These are phyloP conservation scores for Colostygia pectinataria DNA, from an alignment of 2,888 invertebrate species.

Conservation along the genomic window DNA sequence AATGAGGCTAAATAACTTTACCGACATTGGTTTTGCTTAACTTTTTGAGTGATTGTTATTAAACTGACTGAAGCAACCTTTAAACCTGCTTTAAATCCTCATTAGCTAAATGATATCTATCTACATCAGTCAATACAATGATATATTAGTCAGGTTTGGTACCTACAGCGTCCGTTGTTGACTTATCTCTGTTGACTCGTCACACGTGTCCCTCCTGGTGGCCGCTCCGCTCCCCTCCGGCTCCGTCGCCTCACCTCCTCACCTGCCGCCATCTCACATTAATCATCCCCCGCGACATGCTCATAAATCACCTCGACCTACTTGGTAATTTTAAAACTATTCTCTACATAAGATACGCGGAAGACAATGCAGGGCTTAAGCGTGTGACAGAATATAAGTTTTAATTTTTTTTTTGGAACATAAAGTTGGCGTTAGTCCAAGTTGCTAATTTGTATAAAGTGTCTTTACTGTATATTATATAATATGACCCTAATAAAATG, in stretches of 20 bases:
- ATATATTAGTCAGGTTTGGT: background rate
- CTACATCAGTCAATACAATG: no score
- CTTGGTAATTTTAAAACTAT: slow-evolving; percentile 47
- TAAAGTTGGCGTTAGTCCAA: background rate
- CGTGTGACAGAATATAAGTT: background rate
- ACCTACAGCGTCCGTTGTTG: background rate
- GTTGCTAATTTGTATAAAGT: background rate
- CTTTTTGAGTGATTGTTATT: no score
- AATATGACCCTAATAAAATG: no score
- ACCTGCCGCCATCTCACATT: slow-evolving; percentile 31
- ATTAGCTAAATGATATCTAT: no score
- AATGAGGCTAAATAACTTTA: no score
- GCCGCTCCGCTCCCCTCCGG: background rate
- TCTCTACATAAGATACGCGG: slow-evolving; percentile 13
- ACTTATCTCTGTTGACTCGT: slow-evolving; percentile 7
- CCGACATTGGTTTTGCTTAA: no score
- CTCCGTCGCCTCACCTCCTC: slow-evolving; percentile 33
- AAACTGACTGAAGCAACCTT: no score
- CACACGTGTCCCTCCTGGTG: background rate
- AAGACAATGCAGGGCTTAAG: background rate
- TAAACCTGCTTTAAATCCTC: no score
- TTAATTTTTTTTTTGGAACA: background rate
- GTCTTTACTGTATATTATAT: no score
- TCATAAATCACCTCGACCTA: slow-evolving; percentile 43
- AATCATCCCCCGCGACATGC: slow-evolving; percentile 30